Conservation (phyloP, 2,797 vertebrate genomes). For the Benthosema pterotum region DNA sequence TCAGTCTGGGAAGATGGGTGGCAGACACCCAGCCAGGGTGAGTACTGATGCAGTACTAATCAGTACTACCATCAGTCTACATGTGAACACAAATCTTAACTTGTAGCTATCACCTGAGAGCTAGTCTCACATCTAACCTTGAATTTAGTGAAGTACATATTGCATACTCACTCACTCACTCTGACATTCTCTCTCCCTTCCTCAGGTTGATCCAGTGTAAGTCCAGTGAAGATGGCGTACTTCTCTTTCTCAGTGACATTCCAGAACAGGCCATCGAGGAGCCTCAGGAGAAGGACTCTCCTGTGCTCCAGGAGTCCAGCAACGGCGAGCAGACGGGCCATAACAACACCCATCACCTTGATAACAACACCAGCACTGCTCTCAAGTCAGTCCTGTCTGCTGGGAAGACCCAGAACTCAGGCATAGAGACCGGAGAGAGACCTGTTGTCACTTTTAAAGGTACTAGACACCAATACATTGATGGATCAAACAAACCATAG, state of each 20-base stretch:
- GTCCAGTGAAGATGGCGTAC: constrained; percentile 85
- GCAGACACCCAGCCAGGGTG: constrained; percentile 93
- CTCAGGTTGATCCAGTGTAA: constrained; percentile 91
- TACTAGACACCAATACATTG: too few species aligned
- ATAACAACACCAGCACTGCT: constrained; percentile 69
- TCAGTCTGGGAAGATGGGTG: constrained; percentile 93
- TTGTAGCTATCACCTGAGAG: too few species aligned
- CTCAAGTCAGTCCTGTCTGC: constrained; percentile 92
- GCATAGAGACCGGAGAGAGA: constrained; percentile 86
- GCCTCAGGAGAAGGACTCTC: constrained; percentile 87
- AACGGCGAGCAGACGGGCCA: constrained; percentile 80
- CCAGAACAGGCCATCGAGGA: constrained; percentile 90
- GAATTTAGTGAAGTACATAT: too few species aligned
- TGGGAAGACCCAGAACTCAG: constrained; percentile 86
- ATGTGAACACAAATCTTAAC: too few species aligned
- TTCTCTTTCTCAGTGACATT: constrained; percentile 93
- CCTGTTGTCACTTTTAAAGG: constrained; percentile 93
- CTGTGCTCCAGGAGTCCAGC: constrained; percentile 88
- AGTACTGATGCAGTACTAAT: constrained; percentile 23
- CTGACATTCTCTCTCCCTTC: constrained; percentile 32
- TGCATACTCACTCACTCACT: too few species aligned
- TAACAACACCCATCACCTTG: constrained; percentile 61
- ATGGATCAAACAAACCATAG: too few species aligned
- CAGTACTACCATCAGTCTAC: too few species aligned
- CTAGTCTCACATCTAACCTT: too few species aligned